Percentiles rank a stretch among this genome's conserved stretches.
These are phyloP conservation scores for Drosophila pectinifera DNA, from an alignment of 1,140 invertebrate species.

Conservation along the genomic window DNA sequence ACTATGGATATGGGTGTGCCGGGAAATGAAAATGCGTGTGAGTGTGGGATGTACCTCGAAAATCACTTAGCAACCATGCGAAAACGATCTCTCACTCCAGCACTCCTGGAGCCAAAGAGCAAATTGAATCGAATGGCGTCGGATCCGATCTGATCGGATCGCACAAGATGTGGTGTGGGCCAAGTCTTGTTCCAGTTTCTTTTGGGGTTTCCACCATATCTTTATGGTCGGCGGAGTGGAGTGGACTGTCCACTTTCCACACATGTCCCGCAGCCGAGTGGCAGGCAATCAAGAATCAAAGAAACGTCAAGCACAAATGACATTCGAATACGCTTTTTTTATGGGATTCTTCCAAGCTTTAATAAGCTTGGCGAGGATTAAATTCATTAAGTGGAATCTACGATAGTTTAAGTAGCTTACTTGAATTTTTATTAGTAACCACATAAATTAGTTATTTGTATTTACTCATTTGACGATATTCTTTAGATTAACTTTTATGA, in stretches of 20 bases:
- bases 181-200: constrained; percentile 69
- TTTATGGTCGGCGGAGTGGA: constrained; percentile 29
- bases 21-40: constrained; percentile 26
- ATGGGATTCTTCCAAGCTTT: neutral
- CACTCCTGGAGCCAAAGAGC: constrained; percentile 25
- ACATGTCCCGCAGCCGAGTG: constrained; percentile 33
- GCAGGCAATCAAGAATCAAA: constrained; percentile 39
- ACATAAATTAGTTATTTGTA: neutral
- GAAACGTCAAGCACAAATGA: constrained; percentile 3
- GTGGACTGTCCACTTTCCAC: constrained; percentile 73
- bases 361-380: neutral
- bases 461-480: neutral
- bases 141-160: constrained; percentile 45
- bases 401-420: neutral
- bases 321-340: constrained; percentile 19
- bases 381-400: neutral
- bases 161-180: constrained; percentile 59
- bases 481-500: neutral
- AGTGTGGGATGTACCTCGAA: constrained; percentile 57
- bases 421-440: neutral
- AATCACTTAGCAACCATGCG: constrained; percentile 65
- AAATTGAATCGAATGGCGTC: constrained; percentile 36
- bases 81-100: constrained; percentile 33
- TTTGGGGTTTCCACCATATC: constrained; percentile 24
- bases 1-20: constrained; percentile 37